Evolutionary conservation across 92 coral and sea anemone species (phyloP), one percentile per base, ranked within the genome.

Genomic region (Plumapathes pennacea): DNA sequence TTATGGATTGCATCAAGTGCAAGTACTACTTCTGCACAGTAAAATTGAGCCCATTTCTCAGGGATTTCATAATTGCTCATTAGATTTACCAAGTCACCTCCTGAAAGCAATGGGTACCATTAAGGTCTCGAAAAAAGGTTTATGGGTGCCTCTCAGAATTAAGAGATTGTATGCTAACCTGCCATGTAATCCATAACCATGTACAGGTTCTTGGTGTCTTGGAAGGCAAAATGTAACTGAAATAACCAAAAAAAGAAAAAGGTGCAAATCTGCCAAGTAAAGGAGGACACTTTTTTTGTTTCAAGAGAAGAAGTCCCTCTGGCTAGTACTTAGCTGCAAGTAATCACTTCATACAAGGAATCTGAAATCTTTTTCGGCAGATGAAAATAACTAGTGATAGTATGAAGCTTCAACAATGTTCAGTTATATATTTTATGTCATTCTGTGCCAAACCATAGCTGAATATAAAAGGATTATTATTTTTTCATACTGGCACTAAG

Each of bases 11-110:
- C 98, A 84, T 92, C 98, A 38, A 92, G 51, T 10, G 98, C 96
- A 58, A 92, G 70, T 36, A 92, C 98, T 46, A 92, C 98, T 64
- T 92, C 96, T 11, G 98, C 98, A 37, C 96, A 85, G 60, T 92
- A 92, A 80, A 92, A 92, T 74, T 83, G 88, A 31, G 98, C 98
- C 98, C 98, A 92, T 50, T 85, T 75, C 66, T 92, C 98, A 25
- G 98, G 98, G 40, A 92, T 89, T 59, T 92, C 98, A 77, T 92
- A 92, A 62, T 92, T 92, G 74, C 98, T 92, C 98, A 92, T 92
- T 24, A 92, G 85, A 57, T 92, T 92, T 18, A 92, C 98, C 60
- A 92, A 69, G 58, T 92, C 98, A 22, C 98, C 97, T 41, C 97
- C 97, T 91, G 38, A 13, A 34, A 4, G 40, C 4, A 43, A 11